Evolutionary conservation across 2,888 invertebrate genomes (phyloP), one percentile per base, ranked within the genome.

Genomic region (Tuberolachnus salignus): DNA sequence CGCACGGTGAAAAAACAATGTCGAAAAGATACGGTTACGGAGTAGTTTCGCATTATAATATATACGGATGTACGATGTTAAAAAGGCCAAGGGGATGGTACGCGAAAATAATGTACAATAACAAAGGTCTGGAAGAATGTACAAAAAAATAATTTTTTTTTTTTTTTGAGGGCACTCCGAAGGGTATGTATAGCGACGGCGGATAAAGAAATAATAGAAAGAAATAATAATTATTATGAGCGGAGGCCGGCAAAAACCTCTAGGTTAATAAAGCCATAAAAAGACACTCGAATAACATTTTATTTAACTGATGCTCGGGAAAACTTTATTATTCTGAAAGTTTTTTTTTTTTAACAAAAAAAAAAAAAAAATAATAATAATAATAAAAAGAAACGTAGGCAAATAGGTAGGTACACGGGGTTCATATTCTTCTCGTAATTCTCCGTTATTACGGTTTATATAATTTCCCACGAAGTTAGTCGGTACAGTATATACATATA

Each of bases 251-350:
- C 26, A 72, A n/a, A n/a, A n/a, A 72, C 72, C 19, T 72, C 49
- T 61, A 61, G 49, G 61, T 72, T 72, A 61, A 72, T 72, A 61
- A 72, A 49, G 26, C n/a, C 71, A 46, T 49, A 72, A 72, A 59
- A 61, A 72, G 49, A 72, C 72, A 61, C 61, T 61, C 61, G 72
- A 49, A 72, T 61, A 72, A 49, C 19, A 72, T 49, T 72, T 61
- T 34, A 51, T 72, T 72, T 72, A 61, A 61, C 72, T 34, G 61
- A 49, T 72, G 26, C 49, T 72, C 3, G 72, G 59, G 49, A 61
- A 72, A 72, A 61, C 49, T 61, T 72, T 72, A 59, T 61, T 51
- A 34, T 13, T 19, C 19, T 16, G 19, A 61, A 61, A 49, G 72
- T 59, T 70, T 70, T 21, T 23, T 9, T 34, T 53, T 19, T 11